These are phyloP conservation scores for Falcunculus frontatus DNA, from an alignment of 2,113 vertebrate species.

Conservation along the genomic window DNA sequence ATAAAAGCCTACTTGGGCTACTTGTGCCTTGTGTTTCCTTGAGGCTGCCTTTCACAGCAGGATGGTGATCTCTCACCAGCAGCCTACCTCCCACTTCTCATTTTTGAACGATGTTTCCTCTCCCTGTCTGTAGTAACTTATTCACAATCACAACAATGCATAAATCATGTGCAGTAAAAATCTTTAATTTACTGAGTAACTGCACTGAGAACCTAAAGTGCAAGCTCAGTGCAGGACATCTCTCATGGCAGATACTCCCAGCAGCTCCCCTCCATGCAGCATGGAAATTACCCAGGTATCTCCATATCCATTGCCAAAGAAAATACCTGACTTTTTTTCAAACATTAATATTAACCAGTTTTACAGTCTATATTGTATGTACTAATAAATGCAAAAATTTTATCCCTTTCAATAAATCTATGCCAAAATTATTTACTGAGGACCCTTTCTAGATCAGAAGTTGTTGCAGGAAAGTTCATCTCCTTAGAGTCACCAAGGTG, in stretches of 20 bases:
- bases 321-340: background rate
- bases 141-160: background rate
- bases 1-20: background rate
- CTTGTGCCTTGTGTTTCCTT: background rate
- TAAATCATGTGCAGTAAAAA: background rate
- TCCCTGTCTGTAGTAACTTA: background rate
- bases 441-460: background rate
- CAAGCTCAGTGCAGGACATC: background rate
- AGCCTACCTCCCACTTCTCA: background rate
- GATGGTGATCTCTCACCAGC: background rate
- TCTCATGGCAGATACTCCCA: background rate
- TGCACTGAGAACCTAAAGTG: background rate
- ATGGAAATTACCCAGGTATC: background rate
- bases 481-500: background rate
- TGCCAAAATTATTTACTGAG: background rate
- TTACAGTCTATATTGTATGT: background rate
- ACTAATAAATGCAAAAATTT: background rate
- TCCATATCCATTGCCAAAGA: background rate
- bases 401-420: background rate
- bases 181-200: background rate
- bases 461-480: background rate
- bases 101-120: background rate
- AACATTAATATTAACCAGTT: background rate
- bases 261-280: fast-evolving
- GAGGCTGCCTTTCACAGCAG: background rate